A percentile compares a stretch with the other conserved stretches of the same genome.
Evolutionary conservation across 1,140 invertebrate species (phyloP).

Genomic region (Zaprionus vittiger): DNA sequence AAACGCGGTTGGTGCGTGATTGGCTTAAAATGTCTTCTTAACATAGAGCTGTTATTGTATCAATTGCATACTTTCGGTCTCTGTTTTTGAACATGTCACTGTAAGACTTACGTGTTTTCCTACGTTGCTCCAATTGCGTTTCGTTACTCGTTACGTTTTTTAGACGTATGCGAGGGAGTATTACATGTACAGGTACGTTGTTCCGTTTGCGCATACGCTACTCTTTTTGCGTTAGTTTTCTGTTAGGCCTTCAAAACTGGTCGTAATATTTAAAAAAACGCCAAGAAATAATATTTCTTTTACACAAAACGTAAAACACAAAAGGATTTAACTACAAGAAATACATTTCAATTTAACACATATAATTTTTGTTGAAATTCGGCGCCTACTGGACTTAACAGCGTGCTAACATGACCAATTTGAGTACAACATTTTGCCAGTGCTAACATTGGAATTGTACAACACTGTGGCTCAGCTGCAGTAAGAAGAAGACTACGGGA

Average conservation of each 20-base stretch:
- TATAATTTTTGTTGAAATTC: neutral
- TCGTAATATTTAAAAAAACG: neutral
- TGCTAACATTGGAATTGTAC: constrained; percentile 17
- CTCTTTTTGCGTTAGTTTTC: neutral
- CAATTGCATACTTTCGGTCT: too few relatives aligned
- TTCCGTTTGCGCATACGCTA: neutral
- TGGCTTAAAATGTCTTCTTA: too few relatives aligned
- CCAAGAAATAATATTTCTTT: neutral
- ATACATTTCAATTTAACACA: neutral
- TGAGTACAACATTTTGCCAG: constrained; percentile 12
- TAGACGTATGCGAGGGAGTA: too few relatives aligned
- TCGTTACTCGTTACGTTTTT: too few relatives aligned
- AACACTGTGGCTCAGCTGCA: constrained; percentile 25
- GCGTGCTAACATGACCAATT: constrained; percentile 5
- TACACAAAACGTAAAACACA: neutral
- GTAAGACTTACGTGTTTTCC: too few relatives aligned
- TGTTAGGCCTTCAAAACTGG: neutral
- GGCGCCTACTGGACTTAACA: neutral
- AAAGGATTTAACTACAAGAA: neutral
- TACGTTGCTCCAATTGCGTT: too few relatives aligned
- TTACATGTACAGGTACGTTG: neutral
- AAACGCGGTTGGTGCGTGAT: too few relatives aligned
- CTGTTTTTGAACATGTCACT: too few relatives aligned
- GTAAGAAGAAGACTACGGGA: constrained; percentile 42
- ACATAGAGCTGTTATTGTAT: too few relatives aligned